Evolutionary conservation across 2,797 vertebrate genomes (phyloP), one percentile per base, ranked within the genome.

Genomic region (Sebastes ruberrimus): DNA sequence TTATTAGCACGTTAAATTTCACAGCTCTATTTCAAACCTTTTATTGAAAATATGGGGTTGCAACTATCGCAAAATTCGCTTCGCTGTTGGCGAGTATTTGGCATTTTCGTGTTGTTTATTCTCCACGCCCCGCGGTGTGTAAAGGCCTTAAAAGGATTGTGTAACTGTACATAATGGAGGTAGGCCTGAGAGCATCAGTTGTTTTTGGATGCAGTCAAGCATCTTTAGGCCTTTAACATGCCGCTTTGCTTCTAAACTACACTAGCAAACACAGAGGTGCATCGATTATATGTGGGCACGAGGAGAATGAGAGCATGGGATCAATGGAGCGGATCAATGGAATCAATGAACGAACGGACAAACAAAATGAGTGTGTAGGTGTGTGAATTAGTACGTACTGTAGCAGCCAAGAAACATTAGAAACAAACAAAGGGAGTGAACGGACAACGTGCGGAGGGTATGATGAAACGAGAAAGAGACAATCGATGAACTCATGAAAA

Each of bases 351-450:
- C 28, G 82, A 91, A 92, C 86, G 80, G 82, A 92, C 85, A 91
- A 89, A 91, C 88, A 86, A 92, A 92, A 93, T 71, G 76, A 91
- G 84, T 71, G 83, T 76, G 88, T 79, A 60, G 74, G 85, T 80
- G 86, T 85, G 83, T 76, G 53, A 91, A 94, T 93, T 77, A 89
- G 82, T 74, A 55, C 20, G 18, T 42, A 42, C 38, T 42, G 38
- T 64, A 78, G 8, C 35, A 80, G 85, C 16, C 53, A 61, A 65
- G 78, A 81, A 77, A 85, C 88, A 85, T 62, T 22, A 80, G 78
- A 89, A 77, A 87, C 60, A 83, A 71, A 80, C 18, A 46, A 38
- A 61, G 61, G 67, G 60, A 83, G 80, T 23, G 64, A 61, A 6
- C 66, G 70, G 71, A 83, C 76, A 83, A 68, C 79, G 85, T 65